Evolutionary conservation across 2,113 vertebrate genomes (phyloP).

Genomic region (Peromyscus polionotus): DNA sequence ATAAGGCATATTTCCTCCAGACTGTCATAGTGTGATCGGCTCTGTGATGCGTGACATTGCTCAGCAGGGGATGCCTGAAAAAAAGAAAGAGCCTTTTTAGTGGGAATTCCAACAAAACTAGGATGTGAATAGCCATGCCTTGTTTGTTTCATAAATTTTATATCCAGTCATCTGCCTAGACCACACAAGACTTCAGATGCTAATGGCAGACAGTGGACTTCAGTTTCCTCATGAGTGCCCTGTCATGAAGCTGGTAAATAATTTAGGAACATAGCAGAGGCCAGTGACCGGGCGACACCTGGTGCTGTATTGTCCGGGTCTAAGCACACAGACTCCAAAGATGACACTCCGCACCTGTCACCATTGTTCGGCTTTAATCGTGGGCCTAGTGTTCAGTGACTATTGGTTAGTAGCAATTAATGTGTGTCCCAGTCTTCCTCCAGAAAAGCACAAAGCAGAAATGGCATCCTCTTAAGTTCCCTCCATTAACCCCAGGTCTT

Average conservation of each 20-base stretch:
- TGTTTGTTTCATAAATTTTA: conserved; percentile 64
- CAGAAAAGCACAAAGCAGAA: conserved; percentile 54
- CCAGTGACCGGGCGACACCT: conserved; percentile 59
- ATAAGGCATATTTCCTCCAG: neutral
- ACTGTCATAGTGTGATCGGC: neutral
- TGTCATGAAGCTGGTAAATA: conserved; percentile 76
- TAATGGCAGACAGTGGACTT: conserved; percentile 33
- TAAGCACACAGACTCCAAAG: conserved; percentile 53
- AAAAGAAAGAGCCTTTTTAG: neutral
- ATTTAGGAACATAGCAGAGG: conserved; percentile 71
- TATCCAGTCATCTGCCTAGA: conserved; percentile 58
- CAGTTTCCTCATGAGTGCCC: conserved; percentile 61
- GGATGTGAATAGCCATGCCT: conserved; percentile 22
- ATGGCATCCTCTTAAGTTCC: conserved; percentile 38
- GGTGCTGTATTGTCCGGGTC: conserved; percentile 63
- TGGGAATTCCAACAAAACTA: conserved; percentile 59
- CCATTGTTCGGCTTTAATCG: conserved; percentile 48
- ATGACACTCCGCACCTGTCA: conserved; percentile 61
- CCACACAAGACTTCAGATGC: conserved; percentile 66
- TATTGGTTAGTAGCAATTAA: conserved; percentile 53
- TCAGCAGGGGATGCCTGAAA: neutral
- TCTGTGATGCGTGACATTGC: neutral
- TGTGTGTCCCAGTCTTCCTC: conserved; percentile 40
- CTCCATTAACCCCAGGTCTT: conserved; percentile 36
- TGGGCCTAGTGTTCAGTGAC: neutral